phyloP scores from a whole-genome alignment of 53 echinoderm and acorn worm species.

The Patiria pectinifera region DNA sequence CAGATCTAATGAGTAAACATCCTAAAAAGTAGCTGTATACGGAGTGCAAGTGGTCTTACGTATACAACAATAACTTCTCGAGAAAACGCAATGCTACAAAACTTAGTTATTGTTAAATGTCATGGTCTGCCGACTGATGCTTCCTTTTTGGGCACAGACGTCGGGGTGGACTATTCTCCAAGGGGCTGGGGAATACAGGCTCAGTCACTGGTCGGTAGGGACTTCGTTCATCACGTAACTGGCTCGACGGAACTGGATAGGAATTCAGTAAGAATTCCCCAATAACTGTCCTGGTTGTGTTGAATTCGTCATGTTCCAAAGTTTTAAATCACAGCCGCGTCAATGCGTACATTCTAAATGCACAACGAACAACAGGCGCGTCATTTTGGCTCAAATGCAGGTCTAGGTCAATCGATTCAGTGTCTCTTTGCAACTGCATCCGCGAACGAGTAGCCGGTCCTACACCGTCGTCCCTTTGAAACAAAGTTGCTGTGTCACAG shows the following conservation, averaged over 20 bases:
- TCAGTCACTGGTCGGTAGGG: background rate
- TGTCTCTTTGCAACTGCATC: background rate
- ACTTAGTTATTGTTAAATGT: background rate
- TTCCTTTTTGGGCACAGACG: background rate
- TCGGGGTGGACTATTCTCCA: background rate
- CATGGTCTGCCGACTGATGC: background rate
- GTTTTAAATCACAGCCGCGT: no score
- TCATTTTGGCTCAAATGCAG: background rate
- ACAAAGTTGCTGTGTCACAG: background rate
- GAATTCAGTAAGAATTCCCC: no score
- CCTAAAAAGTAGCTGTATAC: no score
- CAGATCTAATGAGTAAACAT: no score
- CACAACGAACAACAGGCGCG: background rate
- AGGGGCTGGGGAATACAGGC: background rate
- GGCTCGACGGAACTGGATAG: no score
- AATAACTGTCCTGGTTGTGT: no score
- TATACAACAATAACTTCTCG: no score
- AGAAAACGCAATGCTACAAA: no score
- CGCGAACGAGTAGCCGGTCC: background rate
- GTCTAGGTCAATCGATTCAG: background rate
- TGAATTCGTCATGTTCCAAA: background rate
- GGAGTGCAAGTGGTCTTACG: no score
- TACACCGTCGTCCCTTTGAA: background rate
- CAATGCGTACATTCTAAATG: background rate
- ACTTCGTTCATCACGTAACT: background rate